Conservation (phyloP, 2,797 vertebrate genomes). For the Muscicapa striata region DNA sequence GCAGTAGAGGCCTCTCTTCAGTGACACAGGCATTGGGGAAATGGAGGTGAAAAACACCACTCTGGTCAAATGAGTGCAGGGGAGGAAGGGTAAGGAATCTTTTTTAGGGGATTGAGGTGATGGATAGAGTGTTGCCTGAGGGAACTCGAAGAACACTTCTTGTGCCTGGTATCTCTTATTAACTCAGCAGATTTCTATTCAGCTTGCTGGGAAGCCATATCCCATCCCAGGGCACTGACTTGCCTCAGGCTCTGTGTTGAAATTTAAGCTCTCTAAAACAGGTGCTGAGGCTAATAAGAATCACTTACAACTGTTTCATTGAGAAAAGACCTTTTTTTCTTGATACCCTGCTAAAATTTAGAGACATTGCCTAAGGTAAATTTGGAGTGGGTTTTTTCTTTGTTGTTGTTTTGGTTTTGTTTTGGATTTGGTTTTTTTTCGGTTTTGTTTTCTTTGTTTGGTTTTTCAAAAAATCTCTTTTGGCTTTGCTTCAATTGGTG, state of each 20-base stretch:
- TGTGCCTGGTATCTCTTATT: background rate
- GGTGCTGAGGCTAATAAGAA: background rate
- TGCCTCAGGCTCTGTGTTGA: background rate
- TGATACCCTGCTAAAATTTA: background rate
- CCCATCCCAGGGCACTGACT: background rate
- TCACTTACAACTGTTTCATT: background rate
- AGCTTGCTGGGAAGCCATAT: background rate
- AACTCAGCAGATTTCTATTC: background rate
- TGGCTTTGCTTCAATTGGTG: background rate
- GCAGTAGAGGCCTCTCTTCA: background rate
- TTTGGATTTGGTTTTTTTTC: background rate
- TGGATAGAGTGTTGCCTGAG: background rate
- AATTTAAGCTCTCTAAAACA: background rate
- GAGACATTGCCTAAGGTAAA: background rate
- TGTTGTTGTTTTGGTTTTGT: no score
- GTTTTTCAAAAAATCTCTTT: background rate
- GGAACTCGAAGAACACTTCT: background rate
- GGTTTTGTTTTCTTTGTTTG: background rate
- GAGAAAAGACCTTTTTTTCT: background rate
- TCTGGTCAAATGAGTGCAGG: background rate
- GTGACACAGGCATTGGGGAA: background rate
- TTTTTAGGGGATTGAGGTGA: background rate
- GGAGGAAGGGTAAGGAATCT: background rate
- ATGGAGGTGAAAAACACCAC: background rate
- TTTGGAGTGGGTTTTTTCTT: background rate